Evolutionary conservation across 2,797 vertebrate genomes (phyloP).

Genomic region (Tragopan temminckii): DNA sequence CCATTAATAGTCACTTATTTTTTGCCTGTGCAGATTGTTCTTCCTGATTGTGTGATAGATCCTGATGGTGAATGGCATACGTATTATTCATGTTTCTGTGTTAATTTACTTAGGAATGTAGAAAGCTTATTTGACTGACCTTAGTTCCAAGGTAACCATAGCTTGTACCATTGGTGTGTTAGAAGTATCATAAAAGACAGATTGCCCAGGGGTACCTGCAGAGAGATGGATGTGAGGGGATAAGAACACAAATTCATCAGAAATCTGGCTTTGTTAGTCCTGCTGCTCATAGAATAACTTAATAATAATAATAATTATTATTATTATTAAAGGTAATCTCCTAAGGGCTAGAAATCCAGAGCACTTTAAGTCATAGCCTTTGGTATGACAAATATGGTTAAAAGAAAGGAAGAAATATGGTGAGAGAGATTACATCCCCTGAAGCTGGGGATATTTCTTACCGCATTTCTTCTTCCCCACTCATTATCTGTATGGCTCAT

Average conservation of each 20-base stretch:
- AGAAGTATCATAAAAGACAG: background rate
- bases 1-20: background rate
- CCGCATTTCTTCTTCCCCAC: conserved; percentile 36
- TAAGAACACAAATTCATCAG: background rate
- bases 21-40: background rate
- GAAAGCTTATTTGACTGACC: background rate
- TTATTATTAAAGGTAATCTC: background rate
- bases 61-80: background rate
- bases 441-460: conserved; percentile 18
- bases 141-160: background rate
- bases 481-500: conserved; percentile 39
- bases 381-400: background rate
- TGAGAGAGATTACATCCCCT: background rate
- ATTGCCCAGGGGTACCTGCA: background rate
- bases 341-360: background rate
- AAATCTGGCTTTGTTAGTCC: background rate
- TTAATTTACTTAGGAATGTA: background rate
- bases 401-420: background rate
- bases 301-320: background rate
- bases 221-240: background rate
- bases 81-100: background rate
- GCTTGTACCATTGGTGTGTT: background rate
- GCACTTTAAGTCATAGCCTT: background rate
- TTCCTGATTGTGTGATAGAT: background rate
- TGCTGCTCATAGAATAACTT: background rate